phyloP scores from a whole-genome alignment of 1,140 invertebrate species.

The Drosophila subobscura region DNA sequence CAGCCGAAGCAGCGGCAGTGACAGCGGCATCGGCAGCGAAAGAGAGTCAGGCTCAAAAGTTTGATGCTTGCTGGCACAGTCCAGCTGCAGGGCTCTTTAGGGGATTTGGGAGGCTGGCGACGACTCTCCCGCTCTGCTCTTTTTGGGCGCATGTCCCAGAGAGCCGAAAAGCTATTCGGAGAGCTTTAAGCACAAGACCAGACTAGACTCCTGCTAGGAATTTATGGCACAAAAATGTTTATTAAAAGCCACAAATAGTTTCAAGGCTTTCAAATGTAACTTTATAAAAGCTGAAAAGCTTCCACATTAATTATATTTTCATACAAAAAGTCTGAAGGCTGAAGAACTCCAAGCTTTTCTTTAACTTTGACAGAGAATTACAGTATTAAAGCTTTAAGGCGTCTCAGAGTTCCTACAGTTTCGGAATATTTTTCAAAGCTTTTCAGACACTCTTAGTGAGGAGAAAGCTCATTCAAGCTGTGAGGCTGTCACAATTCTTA shows the following conservation, averaged over 20 bases:
- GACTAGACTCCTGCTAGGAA: background rate
- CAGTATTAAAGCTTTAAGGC: background rate
- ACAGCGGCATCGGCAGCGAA: too few species aligned
- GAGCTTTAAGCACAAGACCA: constrained; percentile 18
- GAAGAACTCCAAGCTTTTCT: background rate
- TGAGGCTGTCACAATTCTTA: too few species aligned
- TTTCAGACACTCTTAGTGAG: background rate
- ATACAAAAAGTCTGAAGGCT: background rate
- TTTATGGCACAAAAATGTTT: background rate
- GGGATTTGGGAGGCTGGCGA: constrained; percentile 45
- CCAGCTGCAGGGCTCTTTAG: constrained; percentile 11
- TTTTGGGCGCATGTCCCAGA: constrained; percentile 33
- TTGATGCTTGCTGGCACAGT: constrained; percentile 5
- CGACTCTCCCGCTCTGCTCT: background rate
- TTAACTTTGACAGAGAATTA: background rate
- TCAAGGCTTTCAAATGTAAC: too few species aligned
- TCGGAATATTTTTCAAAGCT: too few species aligned
- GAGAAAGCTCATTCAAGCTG: too few species aligned
- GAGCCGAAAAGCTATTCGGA: background rate
- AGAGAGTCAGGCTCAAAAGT: too few species aligned
- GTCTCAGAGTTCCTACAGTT: too few species aligned
- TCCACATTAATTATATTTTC: too few species aligned
- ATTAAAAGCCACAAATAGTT: background rate
- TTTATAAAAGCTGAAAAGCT: too few species aligned
- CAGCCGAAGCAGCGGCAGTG: too few species aligned